phyloP scores from a whole-genome alignment of 64 coral and sea anemone genomes.

The Astreopora myriophthalma region DNA sequence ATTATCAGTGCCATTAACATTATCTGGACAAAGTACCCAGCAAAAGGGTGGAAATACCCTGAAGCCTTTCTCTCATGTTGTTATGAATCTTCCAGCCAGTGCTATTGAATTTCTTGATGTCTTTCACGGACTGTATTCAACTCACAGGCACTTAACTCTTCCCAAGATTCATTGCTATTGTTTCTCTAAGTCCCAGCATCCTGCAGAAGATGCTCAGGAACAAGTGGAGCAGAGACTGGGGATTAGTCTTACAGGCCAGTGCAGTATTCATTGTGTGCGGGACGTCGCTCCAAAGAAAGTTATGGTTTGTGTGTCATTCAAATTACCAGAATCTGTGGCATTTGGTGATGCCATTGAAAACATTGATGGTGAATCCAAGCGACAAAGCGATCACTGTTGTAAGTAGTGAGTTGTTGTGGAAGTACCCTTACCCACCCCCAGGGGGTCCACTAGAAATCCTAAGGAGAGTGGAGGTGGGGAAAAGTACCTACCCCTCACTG shows the following conservation, averaged over 20 bases:
- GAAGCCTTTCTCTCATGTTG: conserved; percentile 80
- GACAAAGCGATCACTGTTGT: neutral
- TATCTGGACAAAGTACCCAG: neutral
- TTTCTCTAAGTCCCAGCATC: conserved; percentile 84
- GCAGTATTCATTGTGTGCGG: conserved; percentile 72
- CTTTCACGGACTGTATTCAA: conserved; percentile 76
- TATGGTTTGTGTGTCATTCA: conserved; percentile 98
- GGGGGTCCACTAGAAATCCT: too few relatives aligned
- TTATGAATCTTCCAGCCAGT: conserved; percentile 99
- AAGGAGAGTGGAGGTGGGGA: too few relatives aligned
- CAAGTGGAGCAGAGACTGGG: conserved; percentile 81
- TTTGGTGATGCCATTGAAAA: conserved; percentile 18
- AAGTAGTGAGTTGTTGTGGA: neutral
- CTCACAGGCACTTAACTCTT: neutral
- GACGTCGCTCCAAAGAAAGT: conserved; percentile 94
- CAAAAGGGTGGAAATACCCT: neutral
- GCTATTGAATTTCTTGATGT: conserved; percentile 91
- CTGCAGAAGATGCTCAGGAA: conserved; percentile 62
- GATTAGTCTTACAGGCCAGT: neutral
- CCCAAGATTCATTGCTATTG: conserved; percentile 96
- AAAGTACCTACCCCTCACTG: too few relatives aligned
- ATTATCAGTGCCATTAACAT: neutral
- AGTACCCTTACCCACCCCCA: neutral
- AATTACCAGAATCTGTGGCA: conserved; percentile 68
- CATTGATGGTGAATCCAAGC: neutral